Evolutionary conservation across 2,113 vertebrate genomes (phyloP).

Genomic region (Calyptommatus sinebrachiatus): DNA sequence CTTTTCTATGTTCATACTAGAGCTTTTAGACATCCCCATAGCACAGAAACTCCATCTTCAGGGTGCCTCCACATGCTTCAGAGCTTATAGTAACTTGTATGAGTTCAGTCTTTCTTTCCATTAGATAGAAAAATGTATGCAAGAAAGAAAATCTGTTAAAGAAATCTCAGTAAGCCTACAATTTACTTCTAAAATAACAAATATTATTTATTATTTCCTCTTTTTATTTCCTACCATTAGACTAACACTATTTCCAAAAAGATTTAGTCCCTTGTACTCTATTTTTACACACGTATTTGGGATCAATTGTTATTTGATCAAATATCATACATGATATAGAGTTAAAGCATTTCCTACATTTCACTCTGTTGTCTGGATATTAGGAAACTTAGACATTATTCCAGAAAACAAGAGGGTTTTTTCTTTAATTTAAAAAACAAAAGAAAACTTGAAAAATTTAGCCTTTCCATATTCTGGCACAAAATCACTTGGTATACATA

Average conservation of each 20-base stretch:
- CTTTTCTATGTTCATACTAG: too few relatives aligned
- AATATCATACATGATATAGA: conserved; percentile 46
- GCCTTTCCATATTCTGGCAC: neutral
- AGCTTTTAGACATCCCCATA: too few relatives aligned
- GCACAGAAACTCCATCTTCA: too few relatives aligned
- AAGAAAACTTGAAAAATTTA: too few relatives aligned
- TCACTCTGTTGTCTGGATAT: conserved; percentile 44
- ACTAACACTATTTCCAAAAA: conserved; percentile 15
- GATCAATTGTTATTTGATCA: conserved; percentile 46
- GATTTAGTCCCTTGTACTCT: conserved; percentile 37
- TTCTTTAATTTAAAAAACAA: too few relatives aligned
- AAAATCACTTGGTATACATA: neutral
- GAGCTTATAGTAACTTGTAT: too few relatives aligned
- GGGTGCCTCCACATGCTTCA: too few relatives aligned
- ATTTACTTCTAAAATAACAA: conserved; percentile 22
- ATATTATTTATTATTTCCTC: neutral
- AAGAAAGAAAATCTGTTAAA: conserved; percentile 17
- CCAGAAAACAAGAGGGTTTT: conserved; percentile 40
- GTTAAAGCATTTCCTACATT: conserved; percentile 32
- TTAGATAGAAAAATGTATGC: neutral
- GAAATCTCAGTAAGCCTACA: neutral
- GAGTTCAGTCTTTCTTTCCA: conserved; percentile 28
- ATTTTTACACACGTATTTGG: conserved; percentile 13
- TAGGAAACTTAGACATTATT: conserved; percentile 43
- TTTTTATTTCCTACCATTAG: neutral